Evolutionary conservation across 2,797 vertebrate genomes (phyloP), one percentile per base, ranked within the genome.

Genomic region (Rhinatrema bivittatum): DNA sequence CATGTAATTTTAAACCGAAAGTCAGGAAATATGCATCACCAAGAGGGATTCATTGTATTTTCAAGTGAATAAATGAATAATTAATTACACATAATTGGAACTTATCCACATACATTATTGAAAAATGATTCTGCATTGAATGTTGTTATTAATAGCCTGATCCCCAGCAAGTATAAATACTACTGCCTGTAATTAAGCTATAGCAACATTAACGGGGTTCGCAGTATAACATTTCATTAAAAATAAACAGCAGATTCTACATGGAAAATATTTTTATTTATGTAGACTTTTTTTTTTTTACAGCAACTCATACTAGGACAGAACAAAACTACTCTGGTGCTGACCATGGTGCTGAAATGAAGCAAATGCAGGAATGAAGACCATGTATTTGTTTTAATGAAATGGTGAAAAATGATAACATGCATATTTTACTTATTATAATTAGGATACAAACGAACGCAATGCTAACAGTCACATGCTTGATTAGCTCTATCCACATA

Each of bases 61-160:
- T n/a, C 54, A 47, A 28, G 29, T 46, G 5, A 21, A 31, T 25
- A 11, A 42, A 39, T 67, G 59, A 68, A 53, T 62, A 69, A 63
- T 44, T 62, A 69, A 63, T 44, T 60, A 30, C 47, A 20, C 32
- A 46, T 65, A 25, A 26, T 38, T 22, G 23, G 57, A 56, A 29
- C 7, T 57, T 62, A 31, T 35, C 50, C 20, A 7, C 53, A 37
- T 68, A 27, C 50, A 65, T 59, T 55, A 57, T 40, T 68, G 45
- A 60, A 18, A 22, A 32, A 42, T 24, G 41, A 37, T 22, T 46
- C 3, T 26, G n/a, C n/a, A 44, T 44, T 53, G 43, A 38, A 19
- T 32, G 4, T 47, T 49, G 25, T 58, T 33, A 42, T 38, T 24
- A 12, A 50, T 49, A 58, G 27, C 18, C 8, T 38, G 27, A 49